phyloP scores from a whole-genome alignment of 2,888 invertebrate genomes.

The Byasa hedistus region DNA sequence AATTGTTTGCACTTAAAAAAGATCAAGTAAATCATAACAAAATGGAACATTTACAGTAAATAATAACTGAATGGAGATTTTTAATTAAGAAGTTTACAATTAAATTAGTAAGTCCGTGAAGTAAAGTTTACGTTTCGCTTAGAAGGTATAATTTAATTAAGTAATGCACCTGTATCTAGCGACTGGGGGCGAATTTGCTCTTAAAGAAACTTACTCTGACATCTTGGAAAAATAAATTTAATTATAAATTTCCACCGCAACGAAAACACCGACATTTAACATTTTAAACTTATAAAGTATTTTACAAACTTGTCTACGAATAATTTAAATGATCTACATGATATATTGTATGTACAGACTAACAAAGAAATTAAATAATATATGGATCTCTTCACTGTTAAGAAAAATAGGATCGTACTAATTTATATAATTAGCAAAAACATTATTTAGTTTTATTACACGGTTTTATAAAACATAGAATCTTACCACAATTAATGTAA shows the following conservation, averaged over 20 bases:
- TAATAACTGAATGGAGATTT: not conserved
- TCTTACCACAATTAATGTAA: too few species aligned
- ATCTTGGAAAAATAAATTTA: not conserved
- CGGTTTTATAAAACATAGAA: too few species aligned
- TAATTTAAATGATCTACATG: not conserved
- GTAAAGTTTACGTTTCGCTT: not conserved
- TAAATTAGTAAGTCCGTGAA: not conserved
- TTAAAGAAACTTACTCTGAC: constrained; percentile 13
- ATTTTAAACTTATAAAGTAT: not conserved
- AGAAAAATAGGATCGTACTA: too few species aligned
- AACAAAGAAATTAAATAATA: too few species aligned
- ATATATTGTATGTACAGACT: too few species aligned
- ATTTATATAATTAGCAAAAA: too few species aligned
- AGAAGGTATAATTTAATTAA: constrained; percentile 7
- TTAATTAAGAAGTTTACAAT: not conserved
- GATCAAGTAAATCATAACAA: too few species aligned
- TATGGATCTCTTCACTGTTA: too few species aligned
- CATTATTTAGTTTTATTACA: too few species aligned
- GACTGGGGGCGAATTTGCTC: not conserved
- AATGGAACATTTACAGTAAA: too few species aligned
- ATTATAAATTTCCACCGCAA: constrained; percentile 3
- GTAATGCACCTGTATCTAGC: constrained; percentile 5
- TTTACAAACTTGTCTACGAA: not conserved
- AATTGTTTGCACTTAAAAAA: too few species aligned
- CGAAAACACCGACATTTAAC: not conserved